Percentiles rank a stretch among this genome's conserved stretches.
phyloP scores from a whole-genome alignment of 2,888 invertebrate genomes.

The Agrochola macilenta region DNA sequence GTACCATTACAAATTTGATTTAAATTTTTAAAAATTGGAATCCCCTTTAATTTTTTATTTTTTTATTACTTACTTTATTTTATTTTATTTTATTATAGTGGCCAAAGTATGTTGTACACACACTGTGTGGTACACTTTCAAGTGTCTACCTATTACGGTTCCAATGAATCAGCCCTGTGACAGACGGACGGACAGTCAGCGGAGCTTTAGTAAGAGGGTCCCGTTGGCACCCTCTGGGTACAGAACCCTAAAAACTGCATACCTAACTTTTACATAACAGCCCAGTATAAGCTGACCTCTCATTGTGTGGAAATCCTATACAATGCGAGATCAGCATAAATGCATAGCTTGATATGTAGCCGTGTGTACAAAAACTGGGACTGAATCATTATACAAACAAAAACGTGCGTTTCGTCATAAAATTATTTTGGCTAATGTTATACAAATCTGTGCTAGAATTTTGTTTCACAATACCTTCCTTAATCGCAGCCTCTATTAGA shows the following conservation, averaged over 20 bases:
- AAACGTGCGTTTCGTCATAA: slow-evolving; percentile 30
- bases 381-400: slow-evolving; percentile 21
- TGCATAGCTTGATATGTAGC: no score
- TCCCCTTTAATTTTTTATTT: background rate
- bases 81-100: background rate
- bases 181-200: background rate
- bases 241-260: background rate
- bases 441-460: slow-evolving; percentile 50
- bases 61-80: background rate
- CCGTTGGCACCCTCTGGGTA: background rate
- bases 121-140: background rate
- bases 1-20: no score
- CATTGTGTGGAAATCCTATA: no score
- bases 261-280: background rate
- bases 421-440: slow-evolving; percentile 33
- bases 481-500: slow-evolving; percentile 22
- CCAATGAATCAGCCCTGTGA: background rate
- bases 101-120: background rate
- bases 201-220: background rate
- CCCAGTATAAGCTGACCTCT: no score
- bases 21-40: no score
- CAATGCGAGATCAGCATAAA: no score
- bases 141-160: background rate
- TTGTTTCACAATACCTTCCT: slow-evolving; percentile 51
- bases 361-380: slow-evolving; percentile 13